Evolutionary conservation across 2,888 invertebrate genomes (phyloP), one percentile per base, ranked within the genome.

Genomic region (Pollenia labialis): DNA sequence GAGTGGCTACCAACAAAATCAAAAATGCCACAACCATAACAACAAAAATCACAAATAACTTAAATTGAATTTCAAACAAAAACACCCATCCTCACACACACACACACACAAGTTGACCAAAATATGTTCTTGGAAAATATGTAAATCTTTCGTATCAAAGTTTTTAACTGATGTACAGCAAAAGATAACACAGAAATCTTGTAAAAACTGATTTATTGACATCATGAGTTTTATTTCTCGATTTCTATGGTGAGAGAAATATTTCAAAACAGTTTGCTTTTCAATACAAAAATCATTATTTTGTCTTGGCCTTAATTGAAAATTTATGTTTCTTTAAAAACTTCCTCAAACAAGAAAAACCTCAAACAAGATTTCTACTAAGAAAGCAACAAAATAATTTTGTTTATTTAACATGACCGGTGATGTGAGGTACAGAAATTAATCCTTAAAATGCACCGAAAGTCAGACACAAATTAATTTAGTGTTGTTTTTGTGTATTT

Each of bases 121-220:
- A 50, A 46, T 62, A 32, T 6, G 44, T 6, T 0, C 32, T 72
- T 48, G 10, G 12, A 60, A 62, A 54, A 52, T 54, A 52, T 76
- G 64, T 64, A 44, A 76, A 76, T 40, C 50, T 75, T 10, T 62
- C 18, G 50, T 62, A 50, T 50, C 40, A 40, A 75, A 75, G 50
- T 68, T 68, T 58, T 68, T 48, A 77, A 42, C 77, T 58, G 62
- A 64, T 76, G 44, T n/a, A 4, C n/a, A 56, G 40, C 11, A 40
- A 1, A 14, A 68, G 68, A 56, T 64, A 72, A 60, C 16, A 50
- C 40, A 14, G 9, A 74, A 74, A 52, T 68, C 50, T 75, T 56
- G 48, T 74, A 52, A 54, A 81, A 54, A 85, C 4, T 81, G 72
- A 81, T 85, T 85, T 85, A 85, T 85, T 85, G 77, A 77, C 72